These are phyloP conservation scores for Anomalospiza imberbis DNA, from an alignment of 2,797 vertebrate species.

Conservation along the genomic window DNA sequence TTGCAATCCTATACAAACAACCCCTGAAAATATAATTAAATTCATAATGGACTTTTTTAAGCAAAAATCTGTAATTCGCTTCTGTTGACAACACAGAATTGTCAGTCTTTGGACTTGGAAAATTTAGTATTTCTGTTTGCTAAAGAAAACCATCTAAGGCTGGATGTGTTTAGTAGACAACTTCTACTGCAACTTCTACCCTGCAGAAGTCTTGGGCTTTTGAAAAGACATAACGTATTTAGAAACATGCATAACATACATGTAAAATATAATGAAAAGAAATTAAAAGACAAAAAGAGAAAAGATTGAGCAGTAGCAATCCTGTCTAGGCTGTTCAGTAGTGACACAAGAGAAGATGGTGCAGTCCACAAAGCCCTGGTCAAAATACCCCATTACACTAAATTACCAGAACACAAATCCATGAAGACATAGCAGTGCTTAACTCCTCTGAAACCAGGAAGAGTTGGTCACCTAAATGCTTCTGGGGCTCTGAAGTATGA, in stretches of 20 bases:
- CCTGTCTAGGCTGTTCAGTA: background rate
- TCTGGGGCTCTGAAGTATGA: background rate
- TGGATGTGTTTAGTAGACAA: background rate
- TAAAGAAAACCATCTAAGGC: background rate
- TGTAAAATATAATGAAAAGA: background rate
- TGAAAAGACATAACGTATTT: background rate
- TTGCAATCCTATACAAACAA: background rate
- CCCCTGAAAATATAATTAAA: slow-evolving; percentile 26
- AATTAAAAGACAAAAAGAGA: background rate
- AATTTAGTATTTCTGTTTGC: background rate
- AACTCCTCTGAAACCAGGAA: background rate
- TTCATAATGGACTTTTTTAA: background rate
- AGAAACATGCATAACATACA: background rate
- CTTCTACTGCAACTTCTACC: background rate
- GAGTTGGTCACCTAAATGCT: background rate
- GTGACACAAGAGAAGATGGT: background rate
- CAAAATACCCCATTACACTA: background rate
- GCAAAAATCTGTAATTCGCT: background rate
- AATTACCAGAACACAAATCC: background rate
- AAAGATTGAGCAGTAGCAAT: background rate
- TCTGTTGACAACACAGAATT: background rate
- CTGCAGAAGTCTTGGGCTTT: background rate
- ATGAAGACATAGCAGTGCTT: background rate
- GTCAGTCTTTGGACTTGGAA: background rate
- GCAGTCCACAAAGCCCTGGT: background rate